Percentiles rank a stretch among this genome's conserved stretches.
Conservation (phyloP, 2,113 vertebrate species). For the Balaenoptera acutorostrata region DNA sequence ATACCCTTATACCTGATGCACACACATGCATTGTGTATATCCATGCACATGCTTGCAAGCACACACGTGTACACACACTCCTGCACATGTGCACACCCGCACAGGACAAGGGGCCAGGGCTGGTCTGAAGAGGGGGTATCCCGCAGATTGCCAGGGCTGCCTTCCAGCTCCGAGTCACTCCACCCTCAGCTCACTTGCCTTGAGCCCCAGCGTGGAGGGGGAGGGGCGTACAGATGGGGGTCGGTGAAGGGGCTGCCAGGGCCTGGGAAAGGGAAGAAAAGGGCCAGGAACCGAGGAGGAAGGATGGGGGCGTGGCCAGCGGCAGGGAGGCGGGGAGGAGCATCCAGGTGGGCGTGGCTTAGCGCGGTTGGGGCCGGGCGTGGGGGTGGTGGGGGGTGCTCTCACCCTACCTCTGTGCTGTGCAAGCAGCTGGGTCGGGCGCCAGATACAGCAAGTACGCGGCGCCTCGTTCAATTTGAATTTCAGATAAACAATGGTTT, state of each 20-base stretch:
- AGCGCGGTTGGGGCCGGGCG: accelerated
- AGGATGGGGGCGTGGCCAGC: background rate
- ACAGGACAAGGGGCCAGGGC: background rate
- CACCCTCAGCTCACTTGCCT: background rate
- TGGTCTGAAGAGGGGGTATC: background rate
- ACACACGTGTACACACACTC: background rate
- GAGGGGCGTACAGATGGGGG: accelerated
- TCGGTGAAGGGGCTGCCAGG: background rate
- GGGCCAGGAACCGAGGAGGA: accelerated
- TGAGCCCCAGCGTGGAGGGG: background rate
- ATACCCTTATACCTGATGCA: no score
- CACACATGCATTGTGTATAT: background rate
- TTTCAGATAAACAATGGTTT: background rate
- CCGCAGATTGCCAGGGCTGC: no score
- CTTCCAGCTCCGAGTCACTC: accelerated
- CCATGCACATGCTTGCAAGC: accelerated
- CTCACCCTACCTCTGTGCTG: background rate
- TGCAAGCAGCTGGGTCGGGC: accelerated
- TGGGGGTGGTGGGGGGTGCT: no score
- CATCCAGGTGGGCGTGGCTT: background rate
- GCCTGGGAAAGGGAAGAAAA: background rate
- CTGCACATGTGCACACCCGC: background rate
- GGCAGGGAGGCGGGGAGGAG: background rate
- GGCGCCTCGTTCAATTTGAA: accelerated
- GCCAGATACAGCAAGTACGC: accelerated